phyloP scores from a whole-genome alignment of 2,888 invertebrate genomes.

The Tetragonula carbonaria region DNA sequence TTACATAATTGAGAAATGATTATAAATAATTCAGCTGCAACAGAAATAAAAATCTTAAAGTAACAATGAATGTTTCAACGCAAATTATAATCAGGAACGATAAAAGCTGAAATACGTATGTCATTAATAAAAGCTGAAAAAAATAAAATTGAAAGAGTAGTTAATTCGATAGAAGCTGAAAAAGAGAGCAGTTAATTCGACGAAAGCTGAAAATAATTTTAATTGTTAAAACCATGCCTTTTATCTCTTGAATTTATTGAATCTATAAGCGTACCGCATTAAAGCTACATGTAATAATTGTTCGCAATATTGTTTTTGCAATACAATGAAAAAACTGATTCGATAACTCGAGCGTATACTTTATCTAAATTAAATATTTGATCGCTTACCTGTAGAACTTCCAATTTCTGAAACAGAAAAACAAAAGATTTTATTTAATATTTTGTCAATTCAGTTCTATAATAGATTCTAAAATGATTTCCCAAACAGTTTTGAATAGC shows the following conservation, averaged over 20 bases:
- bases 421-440: neutral
- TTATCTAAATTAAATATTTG: constrained; percentile 13
- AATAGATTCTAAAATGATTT: neutral
- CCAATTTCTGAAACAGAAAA: constrained; percentile 77
- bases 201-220: constrained; percentile 47
- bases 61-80: neutral
- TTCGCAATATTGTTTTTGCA: constrained; percentile 32
- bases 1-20: neutral
- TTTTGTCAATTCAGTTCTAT: neutral
- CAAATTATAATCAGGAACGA: neutral
- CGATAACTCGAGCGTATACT: constrained; percentile 62
- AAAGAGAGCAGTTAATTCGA: constrained; percentile 9
- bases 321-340: constrained; percentile 17
- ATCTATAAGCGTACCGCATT: neutral
- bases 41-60: constrained; percentile 5
- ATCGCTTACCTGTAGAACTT: constrained; percentile 75
- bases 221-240: constrained; percentile 5
- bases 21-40: constrained; percentile 15
- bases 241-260: neutral
- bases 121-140: constrained; percentile 1
- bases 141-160: neutral
- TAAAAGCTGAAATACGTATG: constrained; percentile 38
- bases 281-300: neutral
- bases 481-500: neutral
- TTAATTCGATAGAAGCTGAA: constrained; percentile 33